Conservation (phyloP, 2,113 vertebrate genomes). For the Natator depressus region DNA sequence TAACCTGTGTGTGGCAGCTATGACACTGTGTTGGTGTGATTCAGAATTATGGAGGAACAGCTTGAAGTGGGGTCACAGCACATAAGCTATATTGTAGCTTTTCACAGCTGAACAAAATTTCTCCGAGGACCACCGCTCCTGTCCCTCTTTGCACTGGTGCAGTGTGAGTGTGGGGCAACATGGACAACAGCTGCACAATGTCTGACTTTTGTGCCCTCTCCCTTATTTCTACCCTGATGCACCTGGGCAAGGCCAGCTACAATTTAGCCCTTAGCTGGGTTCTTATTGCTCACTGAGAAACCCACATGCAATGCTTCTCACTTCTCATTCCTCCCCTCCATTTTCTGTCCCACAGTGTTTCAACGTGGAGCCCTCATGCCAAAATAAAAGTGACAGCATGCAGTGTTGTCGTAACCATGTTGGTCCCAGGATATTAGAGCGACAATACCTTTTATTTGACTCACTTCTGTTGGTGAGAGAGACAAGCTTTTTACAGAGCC, state of each 20-base stretch:
- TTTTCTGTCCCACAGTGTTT: not conserved
- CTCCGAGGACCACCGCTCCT: too few relatives aligned
- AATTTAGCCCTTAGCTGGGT: not conserved
- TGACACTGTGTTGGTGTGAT: fast-evolving
- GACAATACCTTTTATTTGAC: too few relatives aligned
- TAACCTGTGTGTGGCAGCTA: too few relatives aligned
- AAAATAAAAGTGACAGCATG: not conserved
- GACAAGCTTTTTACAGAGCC: not conserved
- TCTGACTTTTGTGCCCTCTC: not conserved
- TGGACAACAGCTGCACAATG: not conserved
- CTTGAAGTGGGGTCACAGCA: not conserved
- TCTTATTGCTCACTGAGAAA: not conserved
- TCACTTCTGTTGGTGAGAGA: too few relatives aligned
- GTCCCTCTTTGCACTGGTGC: too few relatives aligned
- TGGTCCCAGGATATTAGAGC: not conserved
- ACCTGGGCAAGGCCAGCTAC: not conserved
- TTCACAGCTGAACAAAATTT: too few relatives aligned
- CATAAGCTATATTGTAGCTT: too few relatives aligned
- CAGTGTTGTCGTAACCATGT: not conserved
- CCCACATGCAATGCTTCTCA: not conserved
- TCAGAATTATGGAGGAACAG: not conserved
- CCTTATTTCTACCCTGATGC: not conserved
- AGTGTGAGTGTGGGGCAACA: fast-evolving
- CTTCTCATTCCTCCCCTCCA: not conserved
- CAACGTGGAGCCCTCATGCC: fast-evolving